Evolutionary conservation across 2,797 vertebrate genomes (phyloP).

Genomic region (Phyllotis vaccarum): DNA sequence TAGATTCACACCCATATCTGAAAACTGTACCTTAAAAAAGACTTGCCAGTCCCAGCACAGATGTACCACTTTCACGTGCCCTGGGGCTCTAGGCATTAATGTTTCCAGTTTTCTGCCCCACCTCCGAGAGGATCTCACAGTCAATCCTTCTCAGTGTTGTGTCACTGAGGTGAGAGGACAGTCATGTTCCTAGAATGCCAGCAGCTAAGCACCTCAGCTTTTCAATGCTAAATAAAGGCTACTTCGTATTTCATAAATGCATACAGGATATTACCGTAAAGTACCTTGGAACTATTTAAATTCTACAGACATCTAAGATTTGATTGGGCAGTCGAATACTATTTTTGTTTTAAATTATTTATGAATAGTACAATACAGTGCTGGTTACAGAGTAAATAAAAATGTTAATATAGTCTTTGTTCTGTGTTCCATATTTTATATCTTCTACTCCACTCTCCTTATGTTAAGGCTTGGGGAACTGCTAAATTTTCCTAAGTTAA

Average conservation of each 20-base stretch:
- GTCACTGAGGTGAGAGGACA: not conserved
- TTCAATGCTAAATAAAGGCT: not conserved
- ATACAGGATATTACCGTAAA: not conserved
- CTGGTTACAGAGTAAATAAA: not conserved
- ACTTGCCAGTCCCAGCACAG: not conserved
- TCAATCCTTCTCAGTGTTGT: not conserved
- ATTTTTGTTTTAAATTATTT: conserved; percentile 42
- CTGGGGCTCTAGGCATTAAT: not conserved
- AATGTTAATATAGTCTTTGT: not conserved
- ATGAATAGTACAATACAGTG: not conserved
- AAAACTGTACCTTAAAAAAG: not conserved
- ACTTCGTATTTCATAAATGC: not conserved
- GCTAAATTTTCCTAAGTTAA: conserved; percentile 19
- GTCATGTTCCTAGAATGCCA: not conserved
- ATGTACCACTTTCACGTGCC: not conserved
- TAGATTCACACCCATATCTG: not conserved
- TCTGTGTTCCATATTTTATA: not conserved
- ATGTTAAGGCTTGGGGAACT: not conserved
- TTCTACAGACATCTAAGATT: not conserved
- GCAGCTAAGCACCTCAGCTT: not conserved
- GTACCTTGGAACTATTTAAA: not conserved
- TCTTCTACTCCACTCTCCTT: not conserved
- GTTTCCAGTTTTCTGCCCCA: not conserved
- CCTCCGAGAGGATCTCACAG: not conserved
- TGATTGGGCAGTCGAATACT: not conserved